Conservation (phyloP, 1,140 invertebrate species). For the Drosophila cardini region DNA sequence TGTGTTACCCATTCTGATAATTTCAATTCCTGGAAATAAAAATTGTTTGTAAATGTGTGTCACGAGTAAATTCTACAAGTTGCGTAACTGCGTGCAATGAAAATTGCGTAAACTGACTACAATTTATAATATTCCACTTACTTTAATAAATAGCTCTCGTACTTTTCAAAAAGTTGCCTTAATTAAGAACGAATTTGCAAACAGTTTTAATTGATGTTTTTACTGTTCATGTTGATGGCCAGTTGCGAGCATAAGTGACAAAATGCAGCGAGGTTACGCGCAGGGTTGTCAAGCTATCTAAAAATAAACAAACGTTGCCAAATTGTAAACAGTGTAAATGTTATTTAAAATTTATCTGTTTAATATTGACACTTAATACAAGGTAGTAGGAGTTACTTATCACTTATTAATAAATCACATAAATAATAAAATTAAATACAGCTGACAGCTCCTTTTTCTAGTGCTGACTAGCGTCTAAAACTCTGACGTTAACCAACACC, state of each 20-base stretch:
- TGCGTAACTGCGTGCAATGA: constrained; percentile 56
- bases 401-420: not conserved
- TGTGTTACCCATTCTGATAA: constrained; percentile 65
- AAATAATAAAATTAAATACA: not conserved
- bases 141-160: constrained; percentile 20
- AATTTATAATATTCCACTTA: constrained; percentile 13
- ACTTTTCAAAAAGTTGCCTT: constrained; percentile 11
- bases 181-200: constrained; percentile 20
- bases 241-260: constrained; percentile 27
- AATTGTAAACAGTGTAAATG: constrained; percentile 1
- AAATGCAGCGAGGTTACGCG: constrained; percentile 54
- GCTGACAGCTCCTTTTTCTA: constrained; percentile 10
- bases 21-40: not conserved
- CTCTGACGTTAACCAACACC: constrained; percentile 58
- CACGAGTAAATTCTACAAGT: constrained; percentile 54
- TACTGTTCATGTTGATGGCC: constrained; percentile 46
- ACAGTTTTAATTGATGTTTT: constrained; percentile 65
- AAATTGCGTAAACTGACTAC: not conserved
- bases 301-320: not conserved
- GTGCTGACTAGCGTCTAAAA: constrained; percentile 1
- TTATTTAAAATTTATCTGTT: not conserved
- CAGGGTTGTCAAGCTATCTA: constrained; percentile 34
- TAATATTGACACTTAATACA: not conserved
- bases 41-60: constrained; percentile 40
- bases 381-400: not conserved